Percentiles rank a stretch among this genome's conserved stretches.
These are phyloP conservation scores for Leguminivora glycinivorella DNA, from an alignment of 1,140 invertebrate species.

Conservation along the genomic window DNA sequence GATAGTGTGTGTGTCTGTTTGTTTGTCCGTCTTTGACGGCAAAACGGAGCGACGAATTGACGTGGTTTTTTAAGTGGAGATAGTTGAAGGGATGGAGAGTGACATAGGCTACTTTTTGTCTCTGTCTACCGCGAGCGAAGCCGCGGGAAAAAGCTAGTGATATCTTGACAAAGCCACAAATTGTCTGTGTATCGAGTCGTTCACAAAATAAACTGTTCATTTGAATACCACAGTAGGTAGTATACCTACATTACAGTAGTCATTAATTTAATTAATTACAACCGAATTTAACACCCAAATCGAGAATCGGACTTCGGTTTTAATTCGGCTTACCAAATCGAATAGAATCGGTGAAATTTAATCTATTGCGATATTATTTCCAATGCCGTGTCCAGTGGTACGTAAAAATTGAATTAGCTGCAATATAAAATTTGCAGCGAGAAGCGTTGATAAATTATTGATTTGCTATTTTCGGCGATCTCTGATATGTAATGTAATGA, in stretches of 20 bases:
- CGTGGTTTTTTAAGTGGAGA: no score
- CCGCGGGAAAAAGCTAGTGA: no score
- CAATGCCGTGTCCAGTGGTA: not conserved
- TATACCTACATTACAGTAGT: not conserved
- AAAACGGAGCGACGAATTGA: no score
- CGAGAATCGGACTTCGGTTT: not conserved
- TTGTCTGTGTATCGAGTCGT: no score
- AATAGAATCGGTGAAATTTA: constrained; percentile 7
- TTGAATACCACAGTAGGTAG: not conserved
- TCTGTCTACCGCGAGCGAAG: no score
- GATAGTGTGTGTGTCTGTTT: no score
- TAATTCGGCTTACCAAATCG: not conserved
- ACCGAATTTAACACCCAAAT: not conserved
- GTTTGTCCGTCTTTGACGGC: no score
- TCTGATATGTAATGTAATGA: no score
- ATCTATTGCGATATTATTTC: not conserved
- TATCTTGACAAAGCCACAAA: no score
- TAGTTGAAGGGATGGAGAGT: no score
- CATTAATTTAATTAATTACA: not conserved
- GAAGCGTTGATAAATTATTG: not conserved
- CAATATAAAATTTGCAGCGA: not conserved
- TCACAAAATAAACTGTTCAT: not conserved
- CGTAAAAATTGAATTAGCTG: not conserved
- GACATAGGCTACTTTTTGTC: no score
- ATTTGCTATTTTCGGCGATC: not conserved